Base-by-base conservation (phyloP, 2,797 vertebrate genomes). In the Takifugu ocellatus region DNA sequence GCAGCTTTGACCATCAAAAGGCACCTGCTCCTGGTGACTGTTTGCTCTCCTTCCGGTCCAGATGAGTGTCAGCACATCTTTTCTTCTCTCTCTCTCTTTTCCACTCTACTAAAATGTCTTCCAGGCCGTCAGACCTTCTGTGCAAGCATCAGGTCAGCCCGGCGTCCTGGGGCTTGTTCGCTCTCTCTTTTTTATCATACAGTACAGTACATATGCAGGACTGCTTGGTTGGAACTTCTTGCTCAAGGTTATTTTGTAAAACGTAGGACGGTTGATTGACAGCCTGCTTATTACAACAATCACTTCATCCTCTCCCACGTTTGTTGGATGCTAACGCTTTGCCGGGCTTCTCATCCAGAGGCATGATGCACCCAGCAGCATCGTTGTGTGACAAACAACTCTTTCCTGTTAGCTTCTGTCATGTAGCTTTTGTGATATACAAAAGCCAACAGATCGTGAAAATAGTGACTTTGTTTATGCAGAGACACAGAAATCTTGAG, bases 1-100 rank as follows among this genome's bases (percentile, higher is more conserved):
- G 77, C 85, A 84, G 83, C 79, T 81, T 81, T 68, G 82, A 88
- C 85, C 79, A 80, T 90, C 86, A 87, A 75, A 84, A 78, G 78
- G 79, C 84, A 88, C 81, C 86, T 88, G 87, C 87, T 89, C 81
- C 81, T 60, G 68, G 67, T 83, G 85, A 84, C 74, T 83, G 84
- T 87, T 88, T 87, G 81, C 72, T 87, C 82, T 82, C 82, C 81
- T 84, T 87, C 77, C 78, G 70, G 78, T 86, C 80, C 77, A 74
- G 64, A 79, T 74, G 70, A 81, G 66, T 79, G 83, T 87, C 83
- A 82, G 72, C 51, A 54, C 46, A 11, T 44, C 5, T 42, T 78
- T 66, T 61, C 56, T 58, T 69, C 59, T 75, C 66, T 72, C 61
- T 67, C 62, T 59, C 64, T 50, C 63, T 61, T 58, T 60, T 63